Evolutionary conservation across 2,888 invertebrate genomes (phyloP).

Genomic region (Metalampra italica): DNA sequence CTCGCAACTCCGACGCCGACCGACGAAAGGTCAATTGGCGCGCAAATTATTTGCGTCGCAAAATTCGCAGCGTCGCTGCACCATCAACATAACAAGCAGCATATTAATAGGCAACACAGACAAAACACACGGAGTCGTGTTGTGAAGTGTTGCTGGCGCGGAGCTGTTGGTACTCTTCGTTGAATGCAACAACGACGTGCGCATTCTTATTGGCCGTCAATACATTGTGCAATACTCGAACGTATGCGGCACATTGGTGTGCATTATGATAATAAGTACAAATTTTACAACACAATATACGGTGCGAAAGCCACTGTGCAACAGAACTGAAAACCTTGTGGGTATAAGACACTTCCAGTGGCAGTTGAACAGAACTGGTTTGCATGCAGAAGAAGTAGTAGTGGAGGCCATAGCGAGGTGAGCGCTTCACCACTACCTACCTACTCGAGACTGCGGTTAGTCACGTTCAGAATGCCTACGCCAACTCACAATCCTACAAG

Average conservation of each 20-base stretch:
- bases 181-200: slow-evolving; percentile 21
- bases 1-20: slow-evolving; percentile 56
- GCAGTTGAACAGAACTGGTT: slow-evolving; percentile 56
- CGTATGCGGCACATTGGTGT: neutral
- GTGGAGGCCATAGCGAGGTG: slow-evolving; percentile 66
- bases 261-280: neutral
- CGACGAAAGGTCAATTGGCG: slow-evolving; percentile 78
- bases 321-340: slow-evolving; percentile 3
- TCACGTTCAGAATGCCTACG: slow-evolving; percentile 66
- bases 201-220: slow-evolving; percentile 43
- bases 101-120: slow-evolving; percentile 24
- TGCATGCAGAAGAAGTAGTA: slow-evolving; percentile 61
- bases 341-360: slow-evolving; percentile 29
- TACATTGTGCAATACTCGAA: slow-evolving; percentile 3
- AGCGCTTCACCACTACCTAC: slow-evolving; percentile 49
- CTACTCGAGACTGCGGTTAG: slow-evolving; percentile 42
- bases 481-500: slow-evolving; percentile 46
- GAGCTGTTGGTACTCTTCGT: neutral
- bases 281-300: neutral
- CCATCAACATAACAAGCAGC: slow-evolving; percentile 29
- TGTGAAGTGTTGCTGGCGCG: neutral
- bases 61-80: slow-evolving; percentile 62
- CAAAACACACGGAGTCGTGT: slow-evolving; percentile 15
- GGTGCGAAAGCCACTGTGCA: slow-evolving; percentile 1
- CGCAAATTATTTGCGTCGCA: slow-evolving; percentile 78